These are phyloP conservation scores for Habrosyne pyritoides DNA, from an alignment of 2,888 invertebrate species.

Conservation along the genomic window DNA sequence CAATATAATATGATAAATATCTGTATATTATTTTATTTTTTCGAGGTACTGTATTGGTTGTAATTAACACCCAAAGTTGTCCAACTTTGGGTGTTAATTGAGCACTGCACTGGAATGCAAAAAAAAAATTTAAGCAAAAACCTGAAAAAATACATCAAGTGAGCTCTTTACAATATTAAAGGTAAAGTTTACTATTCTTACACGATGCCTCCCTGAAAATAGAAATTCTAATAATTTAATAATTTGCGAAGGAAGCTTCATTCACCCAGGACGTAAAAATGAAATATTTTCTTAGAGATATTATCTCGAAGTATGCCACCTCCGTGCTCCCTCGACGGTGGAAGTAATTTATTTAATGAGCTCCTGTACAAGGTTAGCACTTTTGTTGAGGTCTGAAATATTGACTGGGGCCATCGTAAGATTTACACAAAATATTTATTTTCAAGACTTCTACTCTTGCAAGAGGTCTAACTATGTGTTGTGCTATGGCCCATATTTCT, in stretches of 20 bases:
- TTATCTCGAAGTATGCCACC: constrained; percentile 7
- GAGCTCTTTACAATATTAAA: too few species aligned
- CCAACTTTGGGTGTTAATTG: too few species aligned
- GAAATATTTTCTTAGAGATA: constrained; percentile 1
- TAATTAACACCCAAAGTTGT: too few species aligned
- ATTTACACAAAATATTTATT: not conserved
- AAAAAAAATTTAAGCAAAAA: not conserved
- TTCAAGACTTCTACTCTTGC: not conserved
- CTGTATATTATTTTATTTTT: too few species aligned
- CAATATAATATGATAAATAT: too few species aligned
- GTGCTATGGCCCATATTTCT: too few species aligned
- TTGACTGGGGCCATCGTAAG: constrained; percentile 27
- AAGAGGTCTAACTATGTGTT: too few species aligned
- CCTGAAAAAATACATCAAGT: too few species aligned
- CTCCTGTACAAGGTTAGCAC: constrained; percentile 21
- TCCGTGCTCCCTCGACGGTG: constrained; percentile 28
- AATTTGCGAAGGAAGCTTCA: not conserved
- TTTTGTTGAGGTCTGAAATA: constrained; percentile 26
- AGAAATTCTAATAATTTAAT: not conserved
- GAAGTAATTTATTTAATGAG: constrained; percentile 46
- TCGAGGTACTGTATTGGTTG: too few species aligned
- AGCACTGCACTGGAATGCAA: too few species aligned
- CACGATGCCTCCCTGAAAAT: not conserved
- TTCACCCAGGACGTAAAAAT: not conserved
- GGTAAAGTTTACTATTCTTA: not conserved